These are phyloP conservation scores for Phrixothrix hirtus DNA, from an alignment of 2,888 invertebrate species.

Conservation along the genomic window DNA sequence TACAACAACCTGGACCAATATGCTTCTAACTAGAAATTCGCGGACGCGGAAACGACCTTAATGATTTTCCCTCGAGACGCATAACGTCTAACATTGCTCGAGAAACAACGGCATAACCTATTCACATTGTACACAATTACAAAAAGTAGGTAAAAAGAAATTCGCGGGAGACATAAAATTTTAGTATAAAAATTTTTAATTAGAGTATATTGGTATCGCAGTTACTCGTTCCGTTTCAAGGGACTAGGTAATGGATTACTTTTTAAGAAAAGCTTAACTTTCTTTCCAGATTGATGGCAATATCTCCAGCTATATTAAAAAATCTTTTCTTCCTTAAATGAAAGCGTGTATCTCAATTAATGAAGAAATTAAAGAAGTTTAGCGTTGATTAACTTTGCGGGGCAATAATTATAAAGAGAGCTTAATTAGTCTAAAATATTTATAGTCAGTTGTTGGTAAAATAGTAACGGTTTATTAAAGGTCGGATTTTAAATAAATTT, in stretches of 20 bases:
- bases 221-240: too few relatives aligned
- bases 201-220: too few relatives aligned
- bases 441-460: too few relatives aligned
- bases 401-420: slow-evolving; percentile 24
- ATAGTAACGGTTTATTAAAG: too few relatives aligned
- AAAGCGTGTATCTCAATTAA: slow-evolving; percentile 27
- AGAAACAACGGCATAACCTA: slow-evolving; percentile 32
- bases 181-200: too few relatives aligned
- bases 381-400: slow-evolving; percentile 22
- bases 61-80: slow-evolving; percentile 43
- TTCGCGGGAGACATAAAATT: neutral
- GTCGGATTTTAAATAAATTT: too few relatives aligned
- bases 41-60: slow-evolving; percentile 46
- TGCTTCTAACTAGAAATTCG: slow-evolving; percentile 45
- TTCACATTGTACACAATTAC: slow-evolving; percentile 33
- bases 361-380: slow-evolving; percentile 27
- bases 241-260: neutral
- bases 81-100: slow-evolving; percentile 37
- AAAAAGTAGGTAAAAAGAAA: slow-evolving; percentile 21
- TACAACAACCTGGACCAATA: slow-evolving; percentile 38
- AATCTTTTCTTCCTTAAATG: slow-evolving; percentile 17
- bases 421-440: slow-evolving; percentile 26
- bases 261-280: slow-evolving; percentile 2
- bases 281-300: slow-evolving; percentile 5
- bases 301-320: slow-evolving; percentile 5